A percentile compares a stretch with the other conserved stretches of the same genome.
These are phyloP conservation scores for Orientallactaga sibirica DNA, from an alignment of 2,797 vertebrate species.

Conservation along the genomic window DNA sequence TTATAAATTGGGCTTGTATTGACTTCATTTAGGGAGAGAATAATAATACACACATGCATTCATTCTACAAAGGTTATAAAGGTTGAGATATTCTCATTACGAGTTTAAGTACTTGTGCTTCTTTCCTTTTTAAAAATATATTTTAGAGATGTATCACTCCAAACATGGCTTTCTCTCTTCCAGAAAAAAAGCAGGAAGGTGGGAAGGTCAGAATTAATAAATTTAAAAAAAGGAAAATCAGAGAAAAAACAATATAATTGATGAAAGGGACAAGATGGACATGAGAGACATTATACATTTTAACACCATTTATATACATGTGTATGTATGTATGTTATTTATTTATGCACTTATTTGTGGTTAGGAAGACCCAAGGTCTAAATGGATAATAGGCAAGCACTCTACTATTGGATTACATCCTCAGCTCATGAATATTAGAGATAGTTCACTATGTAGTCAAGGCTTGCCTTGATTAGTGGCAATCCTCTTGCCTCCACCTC, in stretches of 20 bases:
- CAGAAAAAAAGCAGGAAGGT: neutral
- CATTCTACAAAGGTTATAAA: neutral
- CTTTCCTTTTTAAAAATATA: neutral
- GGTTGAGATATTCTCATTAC: too few relatives aligned
- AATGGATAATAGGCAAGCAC: neutral
- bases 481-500: neutral
- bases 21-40: too few relatives aligned
- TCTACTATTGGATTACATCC: neutral
- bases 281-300: neutral
- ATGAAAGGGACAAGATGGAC: neutral
- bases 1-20: neutral
- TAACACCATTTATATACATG: neutral
- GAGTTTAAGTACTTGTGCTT: neutral
- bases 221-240: neutral
- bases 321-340: neutral
- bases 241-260: neutral
- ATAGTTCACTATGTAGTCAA: neutral
- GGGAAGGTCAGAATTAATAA: neutral
- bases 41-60: neutral
- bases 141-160: neutral
- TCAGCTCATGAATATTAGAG: neutral
- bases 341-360: neutral
- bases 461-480: neutral
- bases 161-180: neutral
- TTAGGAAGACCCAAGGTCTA: too few relatives aligned